Evolutionary conservation across 1,140 invertebrate species (phyloP).

Genomic region (Paramacrobiotus metropolitanus): DNA sequence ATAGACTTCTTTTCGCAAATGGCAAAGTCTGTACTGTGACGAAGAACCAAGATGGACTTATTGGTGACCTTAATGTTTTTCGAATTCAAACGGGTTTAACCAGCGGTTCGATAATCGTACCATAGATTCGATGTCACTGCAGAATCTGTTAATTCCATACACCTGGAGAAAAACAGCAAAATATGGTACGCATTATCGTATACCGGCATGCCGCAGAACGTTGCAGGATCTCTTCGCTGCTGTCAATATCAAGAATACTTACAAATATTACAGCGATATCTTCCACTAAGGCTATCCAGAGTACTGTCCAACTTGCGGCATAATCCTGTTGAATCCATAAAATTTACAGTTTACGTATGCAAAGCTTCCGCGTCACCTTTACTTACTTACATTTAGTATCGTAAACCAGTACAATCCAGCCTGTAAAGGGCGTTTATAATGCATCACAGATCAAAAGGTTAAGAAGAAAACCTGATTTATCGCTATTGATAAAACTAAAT

Average conservation of each 20-base stretch:
- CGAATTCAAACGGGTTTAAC: no score
- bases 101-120: conserved; percentile 22
- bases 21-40: no score
- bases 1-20: no score
- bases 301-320: conserved; percentile 64
- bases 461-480: neutral
- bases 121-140: conserved; percentile 52
- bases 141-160: conserved; percentile 52
- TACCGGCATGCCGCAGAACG: no score
- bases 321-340: no score
- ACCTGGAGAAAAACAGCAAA: conserved; percentile 28
- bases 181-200: no score
- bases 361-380: neutral
- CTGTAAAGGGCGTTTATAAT: no score
- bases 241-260: neutral
- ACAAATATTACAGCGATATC: conserved; percentile 41
- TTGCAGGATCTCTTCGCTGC: no score
- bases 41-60: no score
- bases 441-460: no score
- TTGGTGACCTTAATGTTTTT: no score
- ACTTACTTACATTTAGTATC: conserved; percentile 38
- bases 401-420: conserved; percentile 58
- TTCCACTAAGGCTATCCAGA: conserved; percentile 52
- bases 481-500: neutral
- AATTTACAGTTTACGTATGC: no score